Evolutionary conservation across 2,113 vertebrate genomes (phyloP).

Genomic region (Illadopsis cleaveri): DNA sequence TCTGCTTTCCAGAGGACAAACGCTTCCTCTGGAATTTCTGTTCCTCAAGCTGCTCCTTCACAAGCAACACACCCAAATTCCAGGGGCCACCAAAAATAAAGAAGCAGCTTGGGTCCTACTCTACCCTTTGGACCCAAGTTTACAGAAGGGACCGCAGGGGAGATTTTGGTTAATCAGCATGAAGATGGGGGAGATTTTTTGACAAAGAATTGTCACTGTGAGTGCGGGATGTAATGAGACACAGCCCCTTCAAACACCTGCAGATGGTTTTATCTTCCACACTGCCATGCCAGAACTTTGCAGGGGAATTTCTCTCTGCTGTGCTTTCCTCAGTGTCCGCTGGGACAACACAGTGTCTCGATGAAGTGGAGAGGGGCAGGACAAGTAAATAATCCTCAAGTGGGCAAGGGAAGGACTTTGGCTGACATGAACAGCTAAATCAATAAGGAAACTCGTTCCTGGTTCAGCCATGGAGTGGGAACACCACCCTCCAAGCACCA

Average conservation of each 20-base stretch:
- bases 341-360: neutral
- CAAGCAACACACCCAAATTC: neutral
- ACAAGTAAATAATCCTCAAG: neutral
- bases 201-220: neutral
- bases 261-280: neutral
- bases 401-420: neutral
- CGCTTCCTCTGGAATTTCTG: neutral
- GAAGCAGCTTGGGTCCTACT: neutral
- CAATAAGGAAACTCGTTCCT: neutral
- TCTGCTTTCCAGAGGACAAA: neutral
- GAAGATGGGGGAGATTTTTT: neutral
- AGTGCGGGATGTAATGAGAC: neutral
- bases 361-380: neutral
- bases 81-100: neutral
- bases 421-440: constrained; percentile 18
- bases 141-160: neutral
- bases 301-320: neutral
- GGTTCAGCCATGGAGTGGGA: neutral
- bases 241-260: neutral
- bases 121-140: neutral
- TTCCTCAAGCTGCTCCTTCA: neutral
- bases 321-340: neutral
- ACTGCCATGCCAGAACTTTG: neutral
- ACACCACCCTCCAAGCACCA: neutral
- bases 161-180: neutral